Conservation (phyloP, 2,888 invertebrate genomes). For the Papilio protenor region DNA sequence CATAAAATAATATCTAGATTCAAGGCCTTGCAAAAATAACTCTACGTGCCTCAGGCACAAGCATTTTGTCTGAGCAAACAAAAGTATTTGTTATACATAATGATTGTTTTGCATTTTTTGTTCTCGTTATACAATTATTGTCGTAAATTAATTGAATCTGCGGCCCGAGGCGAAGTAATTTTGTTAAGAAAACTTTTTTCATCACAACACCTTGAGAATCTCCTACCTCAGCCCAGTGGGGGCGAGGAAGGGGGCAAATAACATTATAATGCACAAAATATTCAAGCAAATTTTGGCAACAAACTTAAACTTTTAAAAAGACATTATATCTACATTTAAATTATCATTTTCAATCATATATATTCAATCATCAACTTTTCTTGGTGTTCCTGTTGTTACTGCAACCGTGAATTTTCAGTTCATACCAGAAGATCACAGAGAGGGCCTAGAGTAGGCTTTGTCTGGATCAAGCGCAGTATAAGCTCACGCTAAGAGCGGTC, state of each 20-base stretch:
- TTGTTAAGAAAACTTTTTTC: conserved; percentile 19
- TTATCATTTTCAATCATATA: too few relatives aligned
- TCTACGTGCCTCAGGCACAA: not conserved
- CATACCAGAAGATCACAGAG: too few relatives aligned
- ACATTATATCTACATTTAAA: not conserved
- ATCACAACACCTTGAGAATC: conserved; percentile 8
- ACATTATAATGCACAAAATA: conserved; percentile 9
- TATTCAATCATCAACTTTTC: too few relatives aligned
- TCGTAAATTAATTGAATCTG: conserved; percentile 18
- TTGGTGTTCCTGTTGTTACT: too few relatives aligned
- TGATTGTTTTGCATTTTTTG: not conserved
- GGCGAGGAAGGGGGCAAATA: not conserved
- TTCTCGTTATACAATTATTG: not conserved
- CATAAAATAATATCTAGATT: not conserved
- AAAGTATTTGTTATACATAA: not conserved
- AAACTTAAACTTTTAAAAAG: not conserved
- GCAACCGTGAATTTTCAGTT: too few relatives aligned
- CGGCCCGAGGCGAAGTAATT: conserved; percentile 4
- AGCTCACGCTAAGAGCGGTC: not conserved
- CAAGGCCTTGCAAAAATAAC: not conserved
- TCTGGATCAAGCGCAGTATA: not conserved
- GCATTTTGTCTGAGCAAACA: not conserved
- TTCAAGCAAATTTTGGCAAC: not conserved
- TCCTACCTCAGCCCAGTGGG: not conserved
- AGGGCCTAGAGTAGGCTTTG: too few relatives aligned